phyloP scores from a whole-genome alignment of 2,888 invertebrate genomes.

The Poecilobothrus nobilitatus region DNA sequence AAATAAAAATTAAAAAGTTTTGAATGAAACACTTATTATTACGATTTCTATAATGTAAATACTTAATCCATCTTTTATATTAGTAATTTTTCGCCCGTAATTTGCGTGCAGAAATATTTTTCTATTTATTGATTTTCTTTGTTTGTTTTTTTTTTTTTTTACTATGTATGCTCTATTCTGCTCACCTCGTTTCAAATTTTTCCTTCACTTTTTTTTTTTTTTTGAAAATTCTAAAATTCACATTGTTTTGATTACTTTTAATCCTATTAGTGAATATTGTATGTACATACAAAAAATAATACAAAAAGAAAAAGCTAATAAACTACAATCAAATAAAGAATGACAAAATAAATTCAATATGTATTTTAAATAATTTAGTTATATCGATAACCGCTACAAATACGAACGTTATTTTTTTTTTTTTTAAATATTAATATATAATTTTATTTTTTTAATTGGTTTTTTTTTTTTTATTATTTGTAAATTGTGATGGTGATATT shows the following conservation, averaged over 20 bases:
- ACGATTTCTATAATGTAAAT: too few species aligned
- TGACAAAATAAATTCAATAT: not conserved
- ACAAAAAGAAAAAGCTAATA: not conserved
- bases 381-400: not conserved
- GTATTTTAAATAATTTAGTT: not conserved
- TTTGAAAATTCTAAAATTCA: slow-evolving; percentile 10
- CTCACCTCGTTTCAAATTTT: slow-evolving; percentile 17
- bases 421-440: not conserved
- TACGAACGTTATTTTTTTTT: not conserved
- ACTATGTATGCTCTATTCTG: not conserved
- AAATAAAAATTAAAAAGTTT: too few species aligned
- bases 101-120: too few species aligned
- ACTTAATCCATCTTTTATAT: too few species aligned
- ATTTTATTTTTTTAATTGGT: not conserved
- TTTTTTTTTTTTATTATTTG: not conserved
- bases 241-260: slow-evolving; percentile 14
- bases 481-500: not conserved
- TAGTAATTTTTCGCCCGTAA: too few species aligned
- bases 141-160: too few species aligned
- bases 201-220: slow-evolving; percentile 10
- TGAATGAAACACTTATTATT: too few species aligned
- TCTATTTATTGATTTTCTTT: too few species aligned
- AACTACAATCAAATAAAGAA: not conserved
- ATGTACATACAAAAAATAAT: not conserved
- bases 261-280: slow-evolving; percentile 17